Evolutionary conservation across 2,113 vertebrate genomes (phyloP).

Genomic region (Podarcis muralis): DNA sequence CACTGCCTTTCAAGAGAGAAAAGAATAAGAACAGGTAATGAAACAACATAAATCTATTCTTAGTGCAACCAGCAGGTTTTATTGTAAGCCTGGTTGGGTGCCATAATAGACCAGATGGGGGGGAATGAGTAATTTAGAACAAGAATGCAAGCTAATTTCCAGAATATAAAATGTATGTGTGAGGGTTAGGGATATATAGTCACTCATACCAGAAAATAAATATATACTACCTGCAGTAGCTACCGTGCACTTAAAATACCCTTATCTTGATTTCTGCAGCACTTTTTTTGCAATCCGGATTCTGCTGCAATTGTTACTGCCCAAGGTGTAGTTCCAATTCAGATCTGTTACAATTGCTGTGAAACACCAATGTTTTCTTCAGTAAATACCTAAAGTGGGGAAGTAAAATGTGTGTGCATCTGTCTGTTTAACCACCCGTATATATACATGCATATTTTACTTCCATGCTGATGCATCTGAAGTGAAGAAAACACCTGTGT

Average conservation of each 20-base stretch:
- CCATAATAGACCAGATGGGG: slow-evolving; percentile 1
- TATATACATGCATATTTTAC: background rate
- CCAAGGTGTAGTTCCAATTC: background rate
- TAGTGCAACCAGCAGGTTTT: slow-evolving; percentile 3
- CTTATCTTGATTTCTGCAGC: background rate
- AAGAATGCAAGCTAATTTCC: background rate
- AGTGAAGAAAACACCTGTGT: background rate
- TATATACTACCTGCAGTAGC: background rate
- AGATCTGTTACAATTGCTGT: background rate
- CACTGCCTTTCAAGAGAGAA: background rate
- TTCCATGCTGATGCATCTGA: background rate
- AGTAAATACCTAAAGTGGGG: background rate
- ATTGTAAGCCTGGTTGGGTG: background rate
- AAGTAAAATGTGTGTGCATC: background rate
- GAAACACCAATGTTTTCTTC: background rate
- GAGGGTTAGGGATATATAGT: background rate
- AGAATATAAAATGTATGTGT: background rate
- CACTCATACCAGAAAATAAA: background rate
- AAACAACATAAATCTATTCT: slow-evolving; percentile 22
- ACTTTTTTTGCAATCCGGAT: background rate
- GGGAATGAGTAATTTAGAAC: slow-evolving; percentile 6
- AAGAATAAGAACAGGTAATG: background rate
- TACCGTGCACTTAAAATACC: background rate
- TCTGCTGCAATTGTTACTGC: background rate
- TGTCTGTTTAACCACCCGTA: background rate